Conservation (phyloP, 2,113 vertebrate species). For the Gracilinanus agilis region DNA sequence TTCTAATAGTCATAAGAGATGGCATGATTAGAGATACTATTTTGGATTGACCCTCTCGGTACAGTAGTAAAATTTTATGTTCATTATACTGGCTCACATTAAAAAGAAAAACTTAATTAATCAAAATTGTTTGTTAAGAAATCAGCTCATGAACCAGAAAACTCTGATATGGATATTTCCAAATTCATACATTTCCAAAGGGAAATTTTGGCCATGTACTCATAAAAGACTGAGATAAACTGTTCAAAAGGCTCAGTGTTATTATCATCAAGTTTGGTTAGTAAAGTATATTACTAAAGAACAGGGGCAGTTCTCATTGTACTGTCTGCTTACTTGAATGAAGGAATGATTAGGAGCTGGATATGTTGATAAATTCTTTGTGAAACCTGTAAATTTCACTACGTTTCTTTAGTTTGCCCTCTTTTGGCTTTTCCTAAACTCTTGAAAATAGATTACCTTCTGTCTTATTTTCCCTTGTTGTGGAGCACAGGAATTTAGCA, state of each 20-base stretch:
- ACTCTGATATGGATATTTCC: not conserved
- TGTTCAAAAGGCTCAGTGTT: not conserved
- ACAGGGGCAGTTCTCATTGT: not conserved
- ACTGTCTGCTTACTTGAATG: not conserved
- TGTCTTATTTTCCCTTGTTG: not conserved
- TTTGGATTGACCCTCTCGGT: not conserved
- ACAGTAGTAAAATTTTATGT: not conserved
- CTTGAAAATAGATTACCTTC: not conserved
- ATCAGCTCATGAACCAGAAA: not conserved
- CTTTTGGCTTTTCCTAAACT: not conserved
- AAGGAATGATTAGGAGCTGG: not conserved
- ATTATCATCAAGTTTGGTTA: not conserved
- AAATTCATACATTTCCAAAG: not conserved
- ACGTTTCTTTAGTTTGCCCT: not conserved
- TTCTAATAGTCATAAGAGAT: not conserved
- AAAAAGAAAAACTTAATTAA: not conserved
- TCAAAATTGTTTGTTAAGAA: not conserved
- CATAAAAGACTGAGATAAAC: conserved; percentile 8
- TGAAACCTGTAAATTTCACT: not conserved
- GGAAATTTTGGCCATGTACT: not conserved
- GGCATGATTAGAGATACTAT: not conserved
- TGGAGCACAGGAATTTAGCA: not conserved
- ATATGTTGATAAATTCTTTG: not conserved
- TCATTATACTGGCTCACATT: not conserved
- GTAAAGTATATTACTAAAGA: not conserved